Conservation (phyloP, 2,888 invertebrate genomes). For the Heteromurus nitidus region DNA sequence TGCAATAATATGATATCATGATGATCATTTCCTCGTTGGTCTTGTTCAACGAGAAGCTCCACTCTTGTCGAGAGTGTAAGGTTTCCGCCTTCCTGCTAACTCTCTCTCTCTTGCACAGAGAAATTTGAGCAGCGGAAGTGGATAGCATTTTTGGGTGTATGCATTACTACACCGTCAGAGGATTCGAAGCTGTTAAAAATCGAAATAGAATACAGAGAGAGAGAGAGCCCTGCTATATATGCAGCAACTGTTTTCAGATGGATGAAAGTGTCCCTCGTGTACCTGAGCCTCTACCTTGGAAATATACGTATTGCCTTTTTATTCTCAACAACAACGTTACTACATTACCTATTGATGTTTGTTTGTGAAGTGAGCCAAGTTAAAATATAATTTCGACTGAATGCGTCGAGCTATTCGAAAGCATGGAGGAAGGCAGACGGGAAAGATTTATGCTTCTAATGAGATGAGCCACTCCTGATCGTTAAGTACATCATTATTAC, state of each 20-base stretch:
- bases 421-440: slow-evolving; percentile 13
- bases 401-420: background rate
- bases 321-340: no score
- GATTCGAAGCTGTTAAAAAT: background rate
- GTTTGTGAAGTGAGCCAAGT: no score
- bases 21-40: background rate
- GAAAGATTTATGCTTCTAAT: slow-evolving; percentile 61
- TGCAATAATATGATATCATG: slow-evolving; percentile 11
- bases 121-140: slow-evolving; percentile 30
- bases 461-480: slow-evolving; percentile 66
- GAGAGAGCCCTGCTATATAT: no score
- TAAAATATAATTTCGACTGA: no score
- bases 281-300: no score
- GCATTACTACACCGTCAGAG: no score
- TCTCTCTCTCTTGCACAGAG: background rate
- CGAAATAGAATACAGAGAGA: background rate
- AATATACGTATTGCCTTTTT: no score
- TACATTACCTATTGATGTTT: no score
- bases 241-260: no score
- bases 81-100: slow-evolving; percentile 15
- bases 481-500: slow-evolving; percentile 65
- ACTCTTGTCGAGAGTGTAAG: slow-evolving; percentile 20
- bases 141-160: no score
- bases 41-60: background rate
- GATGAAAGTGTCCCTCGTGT: no score